Base-by-base conservation (phyloP, 2,113 vertebrate genomes). In the Panthera tigris region DNA sequence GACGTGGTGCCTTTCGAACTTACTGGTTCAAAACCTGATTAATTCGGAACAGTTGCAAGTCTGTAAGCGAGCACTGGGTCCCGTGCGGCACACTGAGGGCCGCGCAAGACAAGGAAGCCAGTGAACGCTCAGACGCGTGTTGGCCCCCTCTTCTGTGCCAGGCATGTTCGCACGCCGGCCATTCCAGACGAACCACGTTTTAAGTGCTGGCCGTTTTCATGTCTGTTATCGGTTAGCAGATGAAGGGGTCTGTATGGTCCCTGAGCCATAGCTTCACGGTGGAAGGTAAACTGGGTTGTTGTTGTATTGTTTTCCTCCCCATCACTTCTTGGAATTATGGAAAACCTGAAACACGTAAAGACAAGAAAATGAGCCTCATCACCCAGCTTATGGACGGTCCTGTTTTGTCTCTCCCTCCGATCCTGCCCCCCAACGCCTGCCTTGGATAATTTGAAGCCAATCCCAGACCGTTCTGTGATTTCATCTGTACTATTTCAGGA, bases 91-190 rank as follows among this genome's bases (percentile, higher is more conserved):
- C 25, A 33, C n/a, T 0, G 2, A 83, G 45, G 16, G 16, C 27
- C 39, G 23, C 33, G 5, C 69, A 23, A 41, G n/a, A 81, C 16
- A 52, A 39, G 50, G n/a, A 23, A 61, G 73, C 12, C 19, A 19
- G 0, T 3, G 33, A 15, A 3, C 1, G 0, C 27, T 27, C 9
- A 39, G 0, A 21, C 7, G 9, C 14, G 0, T 21, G 4, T 16
- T 12, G 29, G 36, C 45, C 1, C 1, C 52, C 7, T 8, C 21
- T 71, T 16, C 0, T 45, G 2, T 8, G 10, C 13, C 48, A 71
- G 29, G 27, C 14, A 18, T 68, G 5, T 78, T 16, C 27, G 33
- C 50, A 36, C 48, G 27, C 36, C 71, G 48, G 23, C 41, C 55
- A 1, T 88, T 74, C 21, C 50, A 45, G 45, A 45, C 45, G 45